These are phyloP conservation scores for Lontra canadensis DNA, from an alignment of 2,113 vertebrate genomes.

Conservation along the genomic window DNA sequence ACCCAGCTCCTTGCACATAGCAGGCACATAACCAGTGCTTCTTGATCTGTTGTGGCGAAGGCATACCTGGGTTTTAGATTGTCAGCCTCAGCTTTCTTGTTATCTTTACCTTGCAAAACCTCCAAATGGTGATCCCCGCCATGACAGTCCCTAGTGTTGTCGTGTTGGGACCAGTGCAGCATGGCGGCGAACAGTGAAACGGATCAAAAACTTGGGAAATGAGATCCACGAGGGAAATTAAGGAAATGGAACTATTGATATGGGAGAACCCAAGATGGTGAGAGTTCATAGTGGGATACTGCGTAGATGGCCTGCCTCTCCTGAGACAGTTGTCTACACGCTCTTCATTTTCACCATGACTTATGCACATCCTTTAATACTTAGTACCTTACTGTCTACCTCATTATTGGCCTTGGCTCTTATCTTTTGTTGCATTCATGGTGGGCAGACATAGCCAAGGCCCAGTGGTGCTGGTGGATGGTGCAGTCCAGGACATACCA, in stretches of 20 bases:
- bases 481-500: not conserved
- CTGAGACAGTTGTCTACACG: not conserved
- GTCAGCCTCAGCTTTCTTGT: not conserved
- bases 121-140: not conserved
- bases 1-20: not conserved
- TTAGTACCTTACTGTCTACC: not conserved
- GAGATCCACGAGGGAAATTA: no score
- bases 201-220: not conserved
- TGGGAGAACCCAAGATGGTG: not conserved
- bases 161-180: no score
- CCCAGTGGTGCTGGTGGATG: fast-evolving
- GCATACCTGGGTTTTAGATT: fast-evolving
- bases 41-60: not conserved
- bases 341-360: not conserved
- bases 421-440: no score
- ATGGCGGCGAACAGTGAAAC: not conserved
- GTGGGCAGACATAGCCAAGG: not conserved
- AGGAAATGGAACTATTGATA: not conserved
- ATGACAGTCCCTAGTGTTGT: not conserved
- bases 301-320: not conserved
- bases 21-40: fast-evolving
- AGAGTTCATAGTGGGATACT: not conserved
- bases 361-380: not conserved
- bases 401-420: not conserved
- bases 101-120: not conserved